Evolutionary conservation across 2,113 vertebrate species (phyloP).

Genomic region (Lampris incognitus): DNA sequence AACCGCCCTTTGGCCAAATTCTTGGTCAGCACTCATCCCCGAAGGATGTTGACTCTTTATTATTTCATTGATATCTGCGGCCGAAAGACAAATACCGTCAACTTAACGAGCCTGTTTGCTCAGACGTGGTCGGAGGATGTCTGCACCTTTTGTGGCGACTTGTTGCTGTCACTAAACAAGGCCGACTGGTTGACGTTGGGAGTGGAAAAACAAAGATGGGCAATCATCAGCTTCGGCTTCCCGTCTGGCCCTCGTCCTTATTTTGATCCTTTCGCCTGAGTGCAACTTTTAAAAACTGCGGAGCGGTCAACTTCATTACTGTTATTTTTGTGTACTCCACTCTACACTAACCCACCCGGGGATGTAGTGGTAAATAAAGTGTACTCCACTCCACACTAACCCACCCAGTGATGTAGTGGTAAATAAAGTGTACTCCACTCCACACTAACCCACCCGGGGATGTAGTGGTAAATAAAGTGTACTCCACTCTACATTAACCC

Average conservation of each 20-base stretch:
- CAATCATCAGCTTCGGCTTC: constrained; percentile 50
- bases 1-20: constrained; percentile 17
- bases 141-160: constrained; percentile 42
- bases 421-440: too few species aligned
- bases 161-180: constrained; percentile 27
- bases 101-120: constrained; percentile 43
- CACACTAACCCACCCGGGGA: too few species aligned
- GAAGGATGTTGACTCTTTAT: constrained; percentile 50
- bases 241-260: constrained; percentile 33
- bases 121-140: constrained; percentile 50
- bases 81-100: constrained; percentile 59
- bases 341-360: too few species aligned
- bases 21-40: not conserved
- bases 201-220: constrained; percentile 45
- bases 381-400: too few species aligned
- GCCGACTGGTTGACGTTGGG: constrained; percentile 46
- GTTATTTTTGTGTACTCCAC: too few species aligned
- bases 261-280: constrained; percentile 22
- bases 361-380: too few species aligned
- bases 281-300: constrained; percentile 7
- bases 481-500: too few species aligned
- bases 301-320: constrained; percentile 31
- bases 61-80: constrained; percentile 63
- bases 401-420: too few species aligned
- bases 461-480: too few species aligned